Conservation (phyloP, 2,113 vertebrate species). For the Pseudopipra pipra region DNA sequence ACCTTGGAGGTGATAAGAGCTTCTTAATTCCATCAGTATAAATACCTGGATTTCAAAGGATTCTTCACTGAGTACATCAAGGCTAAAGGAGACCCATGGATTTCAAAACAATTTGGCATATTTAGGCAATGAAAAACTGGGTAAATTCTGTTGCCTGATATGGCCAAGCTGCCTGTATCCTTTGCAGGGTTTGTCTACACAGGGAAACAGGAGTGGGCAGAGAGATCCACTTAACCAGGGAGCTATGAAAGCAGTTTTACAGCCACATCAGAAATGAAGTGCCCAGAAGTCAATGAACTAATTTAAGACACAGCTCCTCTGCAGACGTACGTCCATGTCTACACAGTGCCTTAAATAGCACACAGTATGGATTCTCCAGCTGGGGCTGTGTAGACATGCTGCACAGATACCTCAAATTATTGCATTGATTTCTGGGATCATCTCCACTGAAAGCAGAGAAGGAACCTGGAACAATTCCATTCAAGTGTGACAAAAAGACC, state of each 20-base stretch:
- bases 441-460: background rate
- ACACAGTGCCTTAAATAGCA: background rate
- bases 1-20: background rate
- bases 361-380: background rate
- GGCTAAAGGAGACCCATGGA: background rate
- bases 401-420: background rate
- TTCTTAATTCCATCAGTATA: background rate
- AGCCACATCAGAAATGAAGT: background rate
- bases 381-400: background rate
- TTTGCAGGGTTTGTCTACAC: background rate
- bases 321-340: constrained; percentile 10
- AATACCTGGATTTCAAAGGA: background rate
- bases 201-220: background rate
- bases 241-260: background rate
- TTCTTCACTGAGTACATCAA: constrained; percentile 21
- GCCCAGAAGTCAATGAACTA: constrained; percentile 12
- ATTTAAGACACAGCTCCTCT: constrained; percentile 13
- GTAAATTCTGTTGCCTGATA: background rate
- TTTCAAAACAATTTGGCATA: background rate
- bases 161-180: background rate
- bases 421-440: background rate
- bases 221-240: background rate
- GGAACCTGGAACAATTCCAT: background rate
- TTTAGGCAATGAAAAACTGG: background rate
- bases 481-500: background rate